Conservation (phyloP, 2,797 vertebrate species). For the Anas acuta region DNA sequence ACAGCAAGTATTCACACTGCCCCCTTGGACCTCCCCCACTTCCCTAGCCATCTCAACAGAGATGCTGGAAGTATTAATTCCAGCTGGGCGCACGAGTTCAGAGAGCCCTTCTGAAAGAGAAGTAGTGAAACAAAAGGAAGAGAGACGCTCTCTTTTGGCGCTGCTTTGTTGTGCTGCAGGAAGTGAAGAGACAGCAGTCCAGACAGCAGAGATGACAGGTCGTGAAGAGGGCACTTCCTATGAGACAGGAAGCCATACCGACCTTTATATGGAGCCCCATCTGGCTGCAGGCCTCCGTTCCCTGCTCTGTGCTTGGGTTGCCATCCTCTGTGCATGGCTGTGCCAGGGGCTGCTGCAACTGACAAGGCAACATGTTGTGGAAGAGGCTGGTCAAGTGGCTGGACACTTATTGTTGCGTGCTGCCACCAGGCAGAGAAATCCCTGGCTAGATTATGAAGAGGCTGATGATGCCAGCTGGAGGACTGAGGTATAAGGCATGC, state of each 20-base stretch:
- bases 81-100: background rate
- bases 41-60: background rate
- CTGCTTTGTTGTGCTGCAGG: constrained; percentile 64
- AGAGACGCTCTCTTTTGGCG: background rate
- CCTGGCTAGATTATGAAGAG: background rate
- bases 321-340: accelerated
- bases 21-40: background rate
- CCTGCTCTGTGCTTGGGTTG: background rate
- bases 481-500: background rate
- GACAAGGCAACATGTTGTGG: background rate
- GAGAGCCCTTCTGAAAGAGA: background rate
- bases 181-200: constrained; percentile 65
- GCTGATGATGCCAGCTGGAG: accelerated
- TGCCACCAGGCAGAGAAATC: background rate
- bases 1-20: background rate
- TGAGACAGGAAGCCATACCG: constrained; percentile 7
- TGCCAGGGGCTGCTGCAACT: background rate
- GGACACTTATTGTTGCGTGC: background rate
- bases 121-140: background rate
- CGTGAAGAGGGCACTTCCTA: constrained; percentile 30
- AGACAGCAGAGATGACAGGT: constrained; percentile 48
- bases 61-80: background rate
- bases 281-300: background rate
- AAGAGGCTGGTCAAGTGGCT: background rate
- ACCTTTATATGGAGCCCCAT: accelerated